phyloP scores from a whole-genome alignment of 2,888 invertebrate species.

The Thera obeliscata region DNA sequence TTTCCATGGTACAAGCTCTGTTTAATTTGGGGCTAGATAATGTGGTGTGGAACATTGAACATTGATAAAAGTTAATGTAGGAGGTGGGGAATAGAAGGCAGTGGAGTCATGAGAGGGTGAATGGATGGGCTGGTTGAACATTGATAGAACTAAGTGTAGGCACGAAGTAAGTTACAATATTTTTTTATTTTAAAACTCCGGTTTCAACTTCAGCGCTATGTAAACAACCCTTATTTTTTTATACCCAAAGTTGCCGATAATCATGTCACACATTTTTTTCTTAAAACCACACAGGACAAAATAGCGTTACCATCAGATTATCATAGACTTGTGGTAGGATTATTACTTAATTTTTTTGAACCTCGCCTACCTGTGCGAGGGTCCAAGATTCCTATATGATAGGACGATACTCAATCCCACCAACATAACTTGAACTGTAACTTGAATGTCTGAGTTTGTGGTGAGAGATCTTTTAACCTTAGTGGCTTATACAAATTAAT shows the following conservation, averaged over 20 bases:
- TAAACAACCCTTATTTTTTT: constrained; percentile 66
- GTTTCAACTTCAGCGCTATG: constrained; percentile 41
- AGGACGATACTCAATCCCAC: constrained; percentile 62
- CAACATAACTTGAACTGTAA: constrained; percentile 52
- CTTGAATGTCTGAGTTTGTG: not conserved
- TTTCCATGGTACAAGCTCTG: no score
- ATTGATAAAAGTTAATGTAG: no score
- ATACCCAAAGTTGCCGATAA: constrained; percentile 72
- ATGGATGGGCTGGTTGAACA: no score
- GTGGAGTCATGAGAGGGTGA: no score
- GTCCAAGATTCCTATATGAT: constrained; percentile 69
- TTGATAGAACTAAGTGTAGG: no score
- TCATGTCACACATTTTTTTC: constrained; percentile 83
- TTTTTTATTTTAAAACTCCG: no score
- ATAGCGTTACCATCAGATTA: constrained; percentile 84
- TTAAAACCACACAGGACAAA: constrained; percentile 83
- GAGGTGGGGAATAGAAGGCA: no score
- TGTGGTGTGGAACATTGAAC: no score
- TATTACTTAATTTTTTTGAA: constrained; percentile 80
- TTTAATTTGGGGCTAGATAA: no score
- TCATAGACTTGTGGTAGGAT: constrained; percentile 79
- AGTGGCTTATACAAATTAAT: constrained; percentile 73
- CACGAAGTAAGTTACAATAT: no score
- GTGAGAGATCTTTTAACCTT: constrained; percentile 43
- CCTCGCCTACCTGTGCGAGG: constrained; percentile 76